Base-by-base conservation (phyloP, 2,888 invertebrate genomes). In the Thymelicus acteon region DNA sequence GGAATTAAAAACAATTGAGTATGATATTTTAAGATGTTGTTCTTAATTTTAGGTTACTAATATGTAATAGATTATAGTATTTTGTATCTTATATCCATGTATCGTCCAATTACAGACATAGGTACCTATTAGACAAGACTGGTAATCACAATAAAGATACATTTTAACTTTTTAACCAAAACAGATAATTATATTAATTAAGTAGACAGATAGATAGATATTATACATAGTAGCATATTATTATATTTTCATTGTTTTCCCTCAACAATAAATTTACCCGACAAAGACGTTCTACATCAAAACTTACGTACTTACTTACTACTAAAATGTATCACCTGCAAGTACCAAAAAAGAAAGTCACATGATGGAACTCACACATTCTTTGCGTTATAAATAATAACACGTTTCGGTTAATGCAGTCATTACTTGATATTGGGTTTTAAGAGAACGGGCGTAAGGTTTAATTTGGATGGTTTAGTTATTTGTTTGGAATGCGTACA, bases 341-440 rank as follows among this genome's bases (percentile, higher is more conserved):
- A 83, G 83, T 86, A 81, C 85, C 79, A 79, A 81, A 89, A 77
- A 87, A 85, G 86, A 84, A 83, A 89, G 84, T 88, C 91, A 89
- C 88, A 88, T 90, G 83, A 84, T 87, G 82, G 84, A 91, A 90
- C 93, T 92, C 92, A 91, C 93, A 92, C 92, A 92, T 93, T 92
- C 93, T 89, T 78, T 82, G 82, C 83, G 90, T 88, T 92, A 92
- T 91, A 92, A 93, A 93, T 92, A 93, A 91, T 89, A 86, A 85
- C 89, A 89, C 90, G 91, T 91, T 93, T 91, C 79, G 81, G 87
- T 85, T 80, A 52, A 78, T 77, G 75, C 75, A 73, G 66, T 69
- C 60, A 75, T 75, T 77, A 78, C 80, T 80, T 75, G 71, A 49
- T 71, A 69, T 83, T 86, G 82, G 75, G 70, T 39, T 2, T 61